Evolutionary conservation across 2,888 invertebrate species (phyloP).

Genomic region (Himalopsyche anomala): DNA sequence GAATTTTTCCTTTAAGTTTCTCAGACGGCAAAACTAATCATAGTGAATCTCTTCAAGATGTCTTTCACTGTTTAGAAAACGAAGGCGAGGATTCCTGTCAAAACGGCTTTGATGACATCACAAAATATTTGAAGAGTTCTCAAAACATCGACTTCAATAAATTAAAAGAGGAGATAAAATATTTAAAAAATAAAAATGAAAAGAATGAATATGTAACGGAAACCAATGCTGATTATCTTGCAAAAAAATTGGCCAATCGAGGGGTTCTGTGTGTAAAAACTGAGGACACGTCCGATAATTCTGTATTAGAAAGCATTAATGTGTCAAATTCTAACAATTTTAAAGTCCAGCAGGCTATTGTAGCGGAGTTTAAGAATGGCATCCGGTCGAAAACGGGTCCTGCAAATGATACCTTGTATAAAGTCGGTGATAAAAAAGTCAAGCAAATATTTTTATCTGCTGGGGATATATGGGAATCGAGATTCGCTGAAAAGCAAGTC

Average conservation of each 20-base stretch:
- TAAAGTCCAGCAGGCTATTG: not conserved
- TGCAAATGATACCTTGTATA: not conserved
- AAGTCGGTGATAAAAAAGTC: slow-evolving; percentile 8
- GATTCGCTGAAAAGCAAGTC: slow-evolving; percentile 56
- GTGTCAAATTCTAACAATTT: not conserved
- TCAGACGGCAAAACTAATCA: slow-evolving; percentile 43
- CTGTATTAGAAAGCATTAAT: not conserved
- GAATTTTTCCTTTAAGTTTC: slow-evolving; percentile 54
- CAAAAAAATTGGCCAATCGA: slow-evolving; percentile 51
- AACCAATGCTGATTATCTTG: slow-evolving; percentile 48
- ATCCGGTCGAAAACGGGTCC: not conserved
- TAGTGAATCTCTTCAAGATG: slow-evolving; percentile 49
- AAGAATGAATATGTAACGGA: slow-evolving; percentile 44
- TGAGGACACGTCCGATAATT: slow-evolving; percentile 6
- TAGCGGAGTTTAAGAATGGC: not conserved
- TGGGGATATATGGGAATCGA: slow-evolving; percentile 50
- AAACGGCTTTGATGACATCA: slow-evolving; percentile 58
- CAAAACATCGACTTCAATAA: slow-evolving; percentile 58
- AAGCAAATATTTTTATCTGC: slow-evolving; percentile 1
- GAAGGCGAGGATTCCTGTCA: slow-evolving; percentile 43
- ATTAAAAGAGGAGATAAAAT: slow-evolving; percentile 62
- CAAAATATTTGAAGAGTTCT: slow-evolving; percentile 57
- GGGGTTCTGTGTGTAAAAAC: slow-evolving; percentile 50
- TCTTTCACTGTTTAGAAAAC: slow-evolving; percentile 55
- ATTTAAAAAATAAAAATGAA: slow-evolving; percentile 52